phyloP scores from a whole-genome alignment of 2,888 invertebrate genomes.

The Muschampia plurimacula region DNA sequence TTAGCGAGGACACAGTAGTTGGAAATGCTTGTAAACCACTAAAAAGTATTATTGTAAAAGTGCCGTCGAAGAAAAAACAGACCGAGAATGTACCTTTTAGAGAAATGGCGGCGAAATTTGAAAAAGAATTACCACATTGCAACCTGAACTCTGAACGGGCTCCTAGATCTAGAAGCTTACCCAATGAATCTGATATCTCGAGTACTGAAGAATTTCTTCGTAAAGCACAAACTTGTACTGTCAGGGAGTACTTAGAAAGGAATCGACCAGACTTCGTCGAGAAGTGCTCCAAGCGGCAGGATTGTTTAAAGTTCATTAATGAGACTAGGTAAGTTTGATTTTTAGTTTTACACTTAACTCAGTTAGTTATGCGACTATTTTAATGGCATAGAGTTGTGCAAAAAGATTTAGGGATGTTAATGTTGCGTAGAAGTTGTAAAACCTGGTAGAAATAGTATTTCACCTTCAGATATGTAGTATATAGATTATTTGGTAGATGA shows the following conservation, averaged over 20 bases:
- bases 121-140: constrained; percentile 51
- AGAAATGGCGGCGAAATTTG: constrained; percentile 63
- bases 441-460: not conserved
- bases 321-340: constrained; percentile 65
- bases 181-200: constrained; percentile 68
- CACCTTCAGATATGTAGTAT: not conserved
- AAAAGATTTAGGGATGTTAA: too few relatives aligned
- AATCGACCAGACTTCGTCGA: constrained; percentile 90
- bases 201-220: constrained; percentile 65
- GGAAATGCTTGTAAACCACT: constrained; percentile 56
- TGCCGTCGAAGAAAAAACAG: constrained; percentile 64
- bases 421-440: too few relatives aligned
- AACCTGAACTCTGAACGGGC: constrained; percentile 51
- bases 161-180: constrained; percentile 63
- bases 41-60: constrained; percentile 73
- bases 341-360: too few relatives aligned
- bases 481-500: too few relatives aligned
- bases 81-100: constrained; percentile 60
- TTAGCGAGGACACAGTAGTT: constrained; percentile 63
- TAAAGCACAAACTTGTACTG: constrained; percentile 67
- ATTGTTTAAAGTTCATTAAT: constrained; percentile 68
- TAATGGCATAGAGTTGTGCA: too few relatives aligned
- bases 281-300: constrained; percentile 66
- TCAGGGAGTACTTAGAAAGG: constrained; percentile 89
- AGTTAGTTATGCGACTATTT: too few relatives aligned